Percentiles rank a stretch among this genome's conserved stretches.
Evolutionary conservation across 2,888 invertebrate species (phyloP).

Genomic region (Agrypnus murinus): DNA sequence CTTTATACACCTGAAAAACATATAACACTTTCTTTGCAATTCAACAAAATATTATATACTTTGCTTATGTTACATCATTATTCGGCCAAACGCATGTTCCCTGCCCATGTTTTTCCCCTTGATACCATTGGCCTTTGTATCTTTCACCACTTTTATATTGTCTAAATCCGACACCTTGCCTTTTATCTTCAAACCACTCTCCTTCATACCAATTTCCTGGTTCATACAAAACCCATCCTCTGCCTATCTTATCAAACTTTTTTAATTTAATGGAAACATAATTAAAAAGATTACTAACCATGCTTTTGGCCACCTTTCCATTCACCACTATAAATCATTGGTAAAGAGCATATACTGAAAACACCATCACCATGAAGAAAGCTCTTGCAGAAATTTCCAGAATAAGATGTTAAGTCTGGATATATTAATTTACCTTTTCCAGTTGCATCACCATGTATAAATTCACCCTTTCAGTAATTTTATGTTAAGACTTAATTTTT

Average conservation of each 20-base stretch:
- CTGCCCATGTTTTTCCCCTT: conserved; percentile 73
- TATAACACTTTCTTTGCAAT: not conserved
- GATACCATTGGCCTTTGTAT: conserved; percentile 76
- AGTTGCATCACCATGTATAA: conserved; percentile 73
- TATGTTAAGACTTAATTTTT: not conserved
- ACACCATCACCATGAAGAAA: conserved; percentile 71
- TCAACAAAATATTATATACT: not conserved
- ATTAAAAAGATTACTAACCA: conserved; percentile 57
- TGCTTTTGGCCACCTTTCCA: conserved; percentile 69
- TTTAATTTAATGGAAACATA: not conserved
- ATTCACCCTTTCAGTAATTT: conserved; percentile 72
- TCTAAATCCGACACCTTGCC: conserved; percentile 74
- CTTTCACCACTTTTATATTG: conserved; percentile 73
- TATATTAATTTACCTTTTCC: conserved; percentile 75
- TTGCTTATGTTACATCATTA: conserved; percentile 72
- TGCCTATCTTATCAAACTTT: conserved; percentile 54
- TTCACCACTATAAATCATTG: conserved; percentile 67
- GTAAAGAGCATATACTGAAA: conserved; percentile 59
- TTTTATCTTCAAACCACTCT: conserved; percentile 67
- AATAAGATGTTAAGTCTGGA: conserved; percentile 75
- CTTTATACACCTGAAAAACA: conserved; percentile 74
- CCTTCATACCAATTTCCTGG: conserved; percentile 70
- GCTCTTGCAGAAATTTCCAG: conserved; percentile 75
- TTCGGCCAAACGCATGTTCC: conserved; percentile 78
- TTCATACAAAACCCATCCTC: conserved; percentile 67